Base-by-base conservation (phyloP, 2,113 vertebrate species). In the Eubucco bourcierii region DNA sequence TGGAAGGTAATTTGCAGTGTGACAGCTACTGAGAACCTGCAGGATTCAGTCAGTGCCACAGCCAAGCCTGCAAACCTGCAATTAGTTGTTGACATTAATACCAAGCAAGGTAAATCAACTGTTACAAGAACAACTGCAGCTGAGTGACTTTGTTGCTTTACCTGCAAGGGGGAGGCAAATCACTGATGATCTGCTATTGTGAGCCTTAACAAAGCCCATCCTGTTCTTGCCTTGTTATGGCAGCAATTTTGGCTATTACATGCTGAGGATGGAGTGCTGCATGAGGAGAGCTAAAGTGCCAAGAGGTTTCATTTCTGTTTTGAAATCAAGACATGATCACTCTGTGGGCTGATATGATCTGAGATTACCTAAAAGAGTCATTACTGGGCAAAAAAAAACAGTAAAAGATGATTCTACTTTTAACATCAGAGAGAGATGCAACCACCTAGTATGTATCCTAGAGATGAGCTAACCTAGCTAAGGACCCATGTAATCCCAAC, bases 21-120 rank as follows among this genome's bases (percentile, higher is more conserved):
- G 95, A 90, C 93, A 19, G 37, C 41, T 81, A 58, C 27, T 34
- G 80, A 81, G 56, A 67, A 15, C 3, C 11, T 70, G 33, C 67
- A 94, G 81, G 78, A 94, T 95, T 97, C 94, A 95, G 94, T 95
- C 92, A 95, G 87, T 92, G 34, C 64, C 73, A 37, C 68, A 18
- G 61, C 19, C 12, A 83, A 79, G 84, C 66, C 67, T 88, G 12
- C 74, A 91, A 88, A 66, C 33, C 74, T 79, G 44, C 74, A 93
- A 50, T 91, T 83, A 96, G 63, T 81, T 90, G 60, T 91, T 93
- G 91, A 72, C 65, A 58, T 88, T 86, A 90, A 90, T 92, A 88
- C 55, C 29, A 50, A 89, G 71, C 9, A 18, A 59, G 56, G 81
- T 67, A 82, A 89, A 91, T 82, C 60, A 79, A 10, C 27, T 76